phyloP scores from a whole-genome alignment of 2,797 vertebrate species.

The Hemitrygon akajei region DNA sequence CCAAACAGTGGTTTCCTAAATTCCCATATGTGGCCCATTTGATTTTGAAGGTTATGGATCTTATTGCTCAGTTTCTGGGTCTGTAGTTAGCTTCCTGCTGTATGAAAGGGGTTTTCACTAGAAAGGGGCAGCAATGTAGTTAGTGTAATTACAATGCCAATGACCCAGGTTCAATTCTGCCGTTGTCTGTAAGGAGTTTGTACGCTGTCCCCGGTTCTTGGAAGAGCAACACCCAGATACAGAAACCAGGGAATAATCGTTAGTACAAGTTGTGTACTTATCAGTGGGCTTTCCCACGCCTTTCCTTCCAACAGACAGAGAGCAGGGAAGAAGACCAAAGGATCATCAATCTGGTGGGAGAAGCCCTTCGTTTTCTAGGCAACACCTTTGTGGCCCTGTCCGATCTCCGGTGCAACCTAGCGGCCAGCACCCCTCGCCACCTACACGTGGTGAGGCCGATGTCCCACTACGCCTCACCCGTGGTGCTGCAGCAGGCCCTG shows the following conservation, averaged over 20 bases:
- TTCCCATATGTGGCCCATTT: not conserved
- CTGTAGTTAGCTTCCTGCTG: too few species aligned
- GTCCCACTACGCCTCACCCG: constrained; percentile 76
- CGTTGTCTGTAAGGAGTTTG: too few species aligned
- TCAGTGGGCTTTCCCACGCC: not conserved
- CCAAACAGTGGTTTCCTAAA: not conserved
- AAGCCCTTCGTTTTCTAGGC: constrained; percentile 78
- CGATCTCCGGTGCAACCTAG: constrained; percentile 79
- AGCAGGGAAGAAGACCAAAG: constrained; percentile 80
- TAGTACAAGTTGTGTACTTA: too few species aligned
- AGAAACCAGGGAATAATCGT: not conserved
- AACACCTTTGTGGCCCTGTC: constrained; percentile 81
- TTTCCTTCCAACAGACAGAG: constrained; percentile 55
- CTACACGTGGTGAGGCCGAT: constrained; percentile 80
- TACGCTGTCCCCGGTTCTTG: too few species aligned
- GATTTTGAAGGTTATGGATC: too few species aligned
- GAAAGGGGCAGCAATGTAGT: too few species aligned
- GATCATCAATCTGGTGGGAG: constrained; percentile 72
- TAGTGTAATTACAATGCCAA: too few species aligned
- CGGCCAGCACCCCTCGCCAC: constrained; percentile 71
- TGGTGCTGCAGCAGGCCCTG: constrained; percentile 70
- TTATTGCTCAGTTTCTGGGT: too few species aligned
- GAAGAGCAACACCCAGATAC: not conserved
- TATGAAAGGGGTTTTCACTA: too few species aligned
- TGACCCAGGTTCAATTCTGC: too few species aligned